A percentile compares a stretch with the other conserved stretches of the same genome.
These are phyloP conservation scores for Belgica antarctica DNA, from an alignment of 2,888 invertebrate species.

Conservation along the genomic window DNA sequence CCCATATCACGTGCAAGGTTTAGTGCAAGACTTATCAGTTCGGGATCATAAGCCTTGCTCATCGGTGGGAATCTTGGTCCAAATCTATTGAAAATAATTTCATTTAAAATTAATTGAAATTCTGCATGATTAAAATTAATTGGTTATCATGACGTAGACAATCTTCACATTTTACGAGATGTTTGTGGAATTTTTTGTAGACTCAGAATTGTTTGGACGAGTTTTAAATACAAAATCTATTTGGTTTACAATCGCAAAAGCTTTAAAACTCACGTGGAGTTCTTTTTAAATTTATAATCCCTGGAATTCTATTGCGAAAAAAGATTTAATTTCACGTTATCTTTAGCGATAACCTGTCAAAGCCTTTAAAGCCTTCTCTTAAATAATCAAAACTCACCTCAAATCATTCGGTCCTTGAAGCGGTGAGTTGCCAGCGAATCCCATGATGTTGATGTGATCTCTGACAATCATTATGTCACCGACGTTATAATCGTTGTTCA, in stretches of 20 bases:
- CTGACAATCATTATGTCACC: slow-evolving; percentile 97
- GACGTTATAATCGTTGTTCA: slow-evolving; percentile 80
- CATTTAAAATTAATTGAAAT: background rate
- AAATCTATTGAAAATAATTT: slow-evolving; percentile 60
- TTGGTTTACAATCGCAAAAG: too few relatives aligned
- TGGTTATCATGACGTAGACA: too few relatives aligned
- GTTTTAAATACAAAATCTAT: too few relatives aligned
- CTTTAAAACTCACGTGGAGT: too few relatives aligned
- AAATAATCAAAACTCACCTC: background rate
- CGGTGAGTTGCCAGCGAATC: slow-evolving; percentile 92
- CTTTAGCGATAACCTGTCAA: background rate
- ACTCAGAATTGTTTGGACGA: too few relatives aligned
- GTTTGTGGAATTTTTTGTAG: too few relatives aligned
- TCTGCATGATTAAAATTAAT: slow-evolving; percentile 14
- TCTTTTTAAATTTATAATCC: too few relatives aligned
- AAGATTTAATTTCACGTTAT: too few relatives aligned
- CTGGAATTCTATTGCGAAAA: too few relatives aligned
- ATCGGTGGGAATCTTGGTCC: slow-evolving; percentile 93
- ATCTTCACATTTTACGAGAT: too few relatives aligned
- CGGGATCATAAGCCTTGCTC: slow-evolving; percentile 80
- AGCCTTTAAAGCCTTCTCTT: background rate
- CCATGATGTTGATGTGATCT: slow-evolving; percentile 97
- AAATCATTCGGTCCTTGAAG: slow-evolving; percentile 88
- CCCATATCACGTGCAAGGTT: slow-evolving; percentile 64
- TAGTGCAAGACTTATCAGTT: slow-evolving; percentile 68